Evolutionary conservation across 2,888 invertebrate genomes (phyloP).

Genomic region (Bedellia somnulentella): DNA sequence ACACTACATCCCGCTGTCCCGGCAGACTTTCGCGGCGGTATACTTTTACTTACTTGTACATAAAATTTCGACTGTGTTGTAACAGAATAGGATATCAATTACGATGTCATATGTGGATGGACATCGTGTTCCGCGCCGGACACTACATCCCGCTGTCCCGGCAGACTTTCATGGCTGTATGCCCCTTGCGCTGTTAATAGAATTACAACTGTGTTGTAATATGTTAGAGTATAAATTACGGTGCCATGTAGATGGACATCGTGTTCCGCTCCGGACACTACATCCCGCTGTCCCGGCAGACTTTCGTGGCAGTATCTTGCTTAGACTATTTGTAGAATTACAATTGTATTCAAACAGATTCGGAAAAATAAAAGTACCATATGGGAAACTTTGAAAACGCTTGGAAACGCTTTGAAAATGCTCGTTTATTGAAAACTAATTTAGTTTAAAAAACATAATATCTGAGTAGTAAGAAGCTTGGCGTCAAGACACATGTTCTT

Average conservation of each 20-base stretch:
- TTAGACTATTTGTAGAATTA: neutral
- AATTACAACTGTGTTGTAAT: constrained; percentile 1
- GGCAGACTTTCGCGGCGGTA: constrained; percentile 54
- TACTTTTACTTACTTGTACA: constrained; percentile 9
- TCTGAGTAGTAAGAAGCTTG: too few relatives aligned
- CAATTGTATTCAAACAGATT: too few relatives aligned
- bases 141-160: constrained; percentile 42
- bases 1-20: constrained; percentile 38
- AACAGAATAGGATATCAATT: too few relatives aligned
- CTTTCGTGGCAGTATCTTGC: constrained; percentile 44
- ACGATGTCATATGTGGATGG: constrained; percentile 46
- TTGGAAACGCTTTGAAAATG: too few relatives aligned
- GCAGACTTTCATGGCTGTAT: constrained; percentile 52
- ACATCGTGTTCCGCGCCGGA: constrained; percentile 45
- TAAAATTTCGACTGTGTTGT: too few relatives aligned
- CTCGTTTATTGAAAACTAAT: too few relatives aligned
- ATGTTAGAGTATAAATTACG: too few relatives aligned
- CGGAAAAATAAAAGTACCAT: constrained; percentile 54
- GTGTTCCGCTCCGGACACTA: constrained; percentile 49
- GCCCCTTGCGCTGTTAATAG: too few relatives aligned
- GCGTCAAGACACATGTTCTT: too few relatives aligned
- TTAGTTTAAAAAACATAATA: too few relatives aligned
- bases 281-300: constrained; percentile 42
- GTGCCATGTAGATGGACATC: too few relatives aligned
- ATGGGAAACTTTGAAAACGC: too few relatives aligned